Evolutionary conservation across 2,113 vertebrate genomes (phyloP).

Genomic region (Phodopus roborovskii): DNA sequence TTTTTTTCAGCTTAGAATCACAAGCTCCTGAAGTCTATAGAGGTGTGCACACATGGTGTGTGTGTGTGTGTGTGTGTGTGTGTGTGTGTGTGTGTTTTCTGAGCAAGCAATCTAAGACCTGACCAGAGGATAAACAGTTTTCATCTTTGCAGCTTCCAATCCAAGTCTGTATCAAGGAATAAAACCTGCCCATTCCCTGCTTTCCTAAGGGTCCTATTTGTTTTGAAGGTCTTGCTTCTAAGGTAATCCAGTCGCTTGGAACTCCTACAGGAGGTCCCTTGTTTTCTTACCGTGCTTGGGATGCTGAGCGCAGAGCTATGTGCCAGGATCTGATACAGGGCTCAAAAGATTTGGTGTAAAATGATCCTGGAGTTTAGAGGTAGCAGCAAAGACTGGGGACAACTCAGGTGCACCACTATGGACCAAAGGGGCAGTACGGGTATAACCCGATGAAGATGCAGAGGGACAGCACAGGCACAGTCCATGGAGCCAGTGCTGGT

Average conservation of each 20-base stretch:
- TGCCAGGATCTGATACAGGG: not conserved
- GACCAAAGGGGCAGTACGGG: not conserved
- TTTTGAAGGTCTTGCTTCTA: conserved; percentile 6
- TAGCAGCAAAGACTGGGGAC: not conserved
- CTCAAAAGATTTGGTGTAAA: not conserved
- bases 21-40: not conserved
- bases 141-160: not conserved
- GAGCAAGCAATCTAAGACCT: not conserved
- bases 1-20: not conserved
- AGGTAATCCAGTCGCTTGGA: not conserved
- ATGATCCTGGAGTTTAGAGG: not conserved
- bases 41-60: no score
- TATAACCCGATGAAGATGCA: not conserved
- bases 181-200: not conserved
- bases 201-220: not conserved
- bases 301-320: not conserved
- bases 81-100: not conserved
- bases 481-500: not conserved
- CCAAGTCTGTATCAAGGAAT: not conserved
- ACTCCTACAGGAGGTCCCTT: not conserved
- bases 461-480: not conserved
- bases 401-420: fast-evolving
- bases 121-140: not conserved
- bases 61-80: not conserved
- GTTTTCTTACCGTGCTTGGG: not conserved